Base-by-base conservation (phyloP, 2,113 vertebrate genomes). In the Etheostoma spectabile region DNA sequence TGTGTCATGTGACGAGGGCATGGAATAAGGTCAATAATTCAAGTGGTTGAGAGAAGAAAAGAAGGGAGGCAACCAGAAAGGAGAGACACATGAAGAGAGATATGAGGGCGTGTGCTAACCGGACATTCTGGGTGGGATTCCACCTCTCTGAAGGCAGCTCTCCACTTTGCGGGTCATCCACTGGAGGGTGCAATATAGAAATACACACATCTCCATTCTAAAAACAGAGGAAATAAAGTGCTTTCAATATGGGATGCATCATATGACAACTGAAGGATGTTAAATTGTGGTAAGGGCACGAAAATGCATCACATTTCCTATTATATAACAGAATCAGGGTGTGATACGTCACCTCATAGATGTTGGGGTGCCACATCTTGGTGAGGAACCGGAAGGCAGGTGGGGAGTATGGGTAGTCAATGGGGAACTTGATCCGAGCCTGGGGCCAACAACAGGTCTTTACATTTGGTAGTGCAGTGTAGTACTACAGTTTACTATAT, bases 291-390 rank as follows among this genome's bases (percentile, higher is more conserved):
- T 11, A 49, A 35, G 21, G 12, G 8, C 4, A 53, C 5, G 13
- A 21, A 53, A n/a, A 18, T 3, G 12, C 0, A 0, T 38, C 49
- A n/a, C 3, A 76, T 16, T 27, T 7, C 10, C 64, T 49, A 11
- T 55, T 5, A 13, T 49, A 10, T n/a, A 46, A 49, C 0, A 49
- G 24, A 63, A 46, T 6, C 19, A n/a, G 22, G 14, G 45, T 24
- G 7, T 53, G 14, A 76, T 21, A 57, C 69, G 53, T 86, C 24
- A 98, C 98, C 98, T 99, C 98, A 0, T 99, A 99, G 88, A 99
- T 99, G 93, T 99, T 99, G 30, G 98, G 98, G 91, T 99, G 98
- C 98, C 98, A 99, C 98, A 99, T 99, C 93, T 99, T 99, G 66
- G 98, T 99, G 64, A 99, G 94, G 91, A 99, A 99, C n/a, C 98